Conservation (phyloP, 2,888 invertebrate species). For the Ischnura elegans region DNA sequence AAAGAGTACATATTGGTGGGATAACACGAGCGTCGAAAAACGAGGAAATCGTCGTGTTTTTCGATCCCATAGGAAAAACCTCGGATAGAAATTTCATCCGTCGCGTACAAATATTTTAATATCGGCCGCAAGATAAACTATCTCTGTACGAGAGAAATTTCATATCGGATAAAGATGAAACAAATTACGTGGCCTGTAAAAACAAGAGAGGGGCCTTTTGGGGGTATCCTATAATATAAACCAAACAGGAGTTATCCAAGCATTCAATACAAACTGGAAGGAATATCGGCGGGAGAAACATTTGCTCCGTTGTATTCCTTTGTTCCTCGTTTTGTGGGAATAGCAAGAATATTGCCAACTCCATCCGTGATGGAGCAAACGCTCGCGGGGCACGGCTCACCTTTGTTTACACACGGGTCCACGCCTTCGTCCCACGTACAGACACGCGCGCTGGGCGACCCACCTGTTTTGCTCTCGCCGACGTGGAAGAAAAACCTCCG, state of each 20-base stretch:
- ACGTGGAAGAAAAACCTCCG: neutral
- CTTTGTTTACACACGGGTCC: constrained; percentile 11
- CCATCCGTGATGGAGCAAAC: neutral
- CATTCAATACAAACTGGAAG: neutral
- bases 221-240: neutral
- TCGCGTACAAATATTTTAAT: neutral
- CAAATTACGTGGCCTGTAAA: neutral
- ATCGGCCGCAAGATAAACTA: neutral
- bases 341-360: neutral
- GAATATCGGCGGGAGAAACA: neutral
- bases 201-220: neutral
- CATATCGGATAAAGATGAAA: neutral
- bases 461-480: neutral
- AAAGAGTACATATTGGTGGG: neutral
- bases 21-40: neutral
- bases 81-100: neutral
- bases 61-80: neutral
- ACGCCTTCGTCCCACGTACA: neutral
- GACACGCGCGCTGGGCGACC: neutral
- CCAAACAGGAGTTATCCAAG: neutral
- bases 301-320: neutral
- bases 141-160: neutral
- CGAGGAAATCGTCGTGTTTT: neutral
- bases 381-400: neutral
- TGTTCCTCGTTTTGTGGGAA: neutral